Percentiles rank a stretch among this genome's conserved stretches.
These are phyloP conservation scores for Tenthredo scrophulariae DNA, from an alignment of 2,888 invertebrate species.

Conservation along the genomic window DNA sequence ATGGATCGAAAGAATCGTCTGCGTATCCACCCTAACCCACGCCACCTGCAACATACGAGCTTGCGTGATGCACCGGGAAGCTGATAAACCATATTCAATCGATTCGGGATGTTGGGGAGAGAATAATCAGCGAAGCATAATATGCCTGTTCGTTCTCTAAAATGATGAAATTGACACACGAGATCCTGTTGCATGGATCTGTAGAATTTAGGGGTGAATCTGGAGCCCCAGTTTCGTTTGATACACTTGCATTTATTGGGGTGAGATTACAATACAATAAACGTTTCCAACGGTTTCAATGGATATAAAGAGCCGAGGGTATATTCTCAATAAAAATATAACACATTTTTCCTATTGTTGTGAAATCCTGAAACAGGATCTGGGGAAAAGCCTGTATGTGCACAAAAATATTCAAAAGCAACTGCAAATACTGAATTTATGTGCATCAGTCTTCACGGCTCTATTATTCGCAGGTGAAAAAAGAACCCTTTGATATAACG, in stretches of 20 bases:
- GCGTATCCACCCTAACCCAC: constrained; percentile 95
- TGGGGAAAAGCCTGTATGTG: neutral
- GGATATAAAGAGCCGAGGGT: neutral
- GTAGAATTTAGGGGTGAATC: neutral
- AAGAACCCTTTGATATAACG: neutral
- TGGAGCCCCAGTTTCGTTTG: neutral
- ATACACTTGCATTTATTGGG: neutral
- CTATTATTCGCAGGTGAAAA: neutral
- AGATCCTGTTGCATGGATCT: neutral
- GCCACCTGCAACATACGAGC: constrained; percentile 84
- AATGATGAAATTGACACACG: neutral
- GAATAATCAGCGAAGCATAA: neutral
- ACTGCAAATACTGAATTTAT: neutral
- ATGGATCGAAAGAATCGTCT: constrained; percentile 95
- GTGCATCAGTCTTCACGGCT: neutral
- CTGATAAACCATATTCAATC: neutral
- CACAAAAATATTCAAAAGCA: neutral
- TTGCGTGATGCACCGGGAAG: neutral
- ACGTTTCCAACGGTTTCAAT: neutral
- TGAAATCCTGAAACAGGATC: neutral
- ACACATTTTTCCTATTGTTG: neutral
- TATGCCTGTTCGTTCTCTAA: neutral
- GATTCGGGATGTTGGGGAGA: neutral
- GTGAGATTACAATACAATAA: neutral
- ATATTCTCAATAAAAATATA: neutral